Evolutionary conservation across 2,888 invertebrate genomes (phyloP).

Genomic region (Ophion ventricosus): DNA sequence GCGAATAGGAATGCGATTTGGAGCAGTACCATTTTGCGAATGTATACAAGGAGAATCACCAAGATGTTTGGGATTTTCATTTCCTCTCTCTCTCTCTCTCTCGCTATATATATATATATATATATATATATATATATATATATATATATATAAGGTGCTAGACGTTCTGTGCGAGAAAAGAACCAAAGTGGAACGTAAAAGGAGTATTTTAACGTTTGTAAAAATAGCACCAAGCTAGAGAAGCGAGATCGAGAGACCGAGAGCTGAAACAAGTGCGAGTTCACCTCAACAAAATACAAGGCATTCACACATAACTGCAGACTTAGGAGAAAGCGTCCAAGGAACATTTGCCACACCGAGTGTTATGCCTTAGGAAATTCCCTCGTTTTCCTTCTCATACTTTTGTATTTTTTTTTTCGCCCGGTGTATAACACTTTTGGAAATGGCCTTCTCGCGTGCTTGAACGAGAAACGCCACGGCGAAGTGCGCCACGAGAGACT

Average conservation of each 20-base stretch:
- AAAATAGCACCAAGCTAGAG: conserved; percentile 64
- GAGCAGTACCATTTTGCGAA: conserved; percentile 50
- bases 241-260: conserved; percentile 36
- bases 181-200: conserved; percentile 48
- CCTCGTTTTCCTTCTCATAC: conserved; percentile 4
- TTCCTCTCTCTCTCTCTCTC: conserved; percentile 8
- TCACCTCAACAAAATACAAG: conserved; percentile 37
- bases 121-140: too few species aligned
- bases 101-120: too few species aligned
- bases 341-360: conserved; percentile 52
- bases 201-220: conserved; percentile 61
- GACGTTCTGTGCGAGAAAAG: conserved; percentile 37
- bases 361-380: conserved; percentile 58
- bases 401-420: conserved; percentile 40
- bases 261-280: conserved; percentile 4
- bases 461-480: conserved; percentile 9
- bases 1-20: conserved; percentile 22
- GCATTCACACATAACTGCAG: conserved; percentile 21
- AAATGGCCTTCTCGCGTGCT: conserved; percentile 35
- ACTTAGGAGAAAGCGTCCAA: conserved; percentile 32
- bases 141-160: conserved; percentile 17
- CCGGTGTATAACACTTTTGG: conserved; percentile 38
- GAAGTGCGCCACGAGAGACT: conserved; percentile 8
- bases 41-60: conserved; percentile 32
- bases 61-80: conserved; percentile 37